Evolutionary conservation across 64 coral and sea anemone genomes (phyloP), one percentile per base, ranked within the genome.

Genomic region (Pocillopora damicornis): DNA sequence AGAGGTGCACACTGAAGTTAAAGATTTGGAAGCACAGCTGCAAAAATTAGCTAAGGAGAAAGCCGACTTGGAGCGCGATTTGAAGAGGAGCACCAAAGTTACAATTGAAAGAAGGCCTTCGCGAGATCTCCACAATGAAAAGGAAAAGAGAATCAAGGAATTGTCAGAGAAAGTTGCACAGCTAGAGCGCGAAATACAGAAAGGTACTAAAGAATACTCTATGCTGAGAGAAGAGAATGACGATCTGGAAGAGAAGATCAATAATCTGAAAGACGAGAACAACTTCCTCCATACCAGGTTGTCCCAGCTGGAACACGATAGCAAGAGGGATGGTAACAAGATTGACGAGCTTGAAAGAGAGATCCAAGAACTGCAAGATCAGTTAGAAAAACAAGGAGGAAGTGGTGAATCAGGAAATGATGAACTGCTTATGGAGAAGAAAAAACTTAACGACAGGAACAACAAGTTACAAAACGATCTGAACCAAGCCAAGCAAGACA

Each of bases 261-360:
- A 69, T 60, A 51, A 64, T 11, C 63, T 92, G n/a, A 42, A 75
- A 68, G 76, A 92, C 20, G 90, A 92, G 20, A 87, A 87, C 61
- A 92, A 79, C 13, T 58, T 79, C 25, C 63, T 87, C 51, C 75
- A 92, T 56, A 35, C 62, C 61, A 86, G 63, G n/a, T 20, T 80
- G 14, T 35, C 74, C 25, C 57, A 92, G 75, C 61, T 92, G 16
- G 90, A 92, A 68, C 58, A 79, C 73, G 83, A 92, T 34, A 10
- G 4, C 23, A 72, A 45, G 22, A 87, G 18, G 2, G 35, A 78
- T 22, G 45, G 74, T 15, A 71, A 76, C 17, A 87, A 76, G 35
- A 92, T 87, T 9, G 13, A 73, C 9, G 90, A 92, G 69, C 75
- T 92, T 1, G 90, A 87, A 75, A 86, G 87, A 16, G 90, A 87